Percentiles rank a stretch among this genome's conserved stretches.
Evolutionary conservation across 23 tunicate genomes (phyloP).

Genomic region (Clavelina lepadiformis): DNA sequence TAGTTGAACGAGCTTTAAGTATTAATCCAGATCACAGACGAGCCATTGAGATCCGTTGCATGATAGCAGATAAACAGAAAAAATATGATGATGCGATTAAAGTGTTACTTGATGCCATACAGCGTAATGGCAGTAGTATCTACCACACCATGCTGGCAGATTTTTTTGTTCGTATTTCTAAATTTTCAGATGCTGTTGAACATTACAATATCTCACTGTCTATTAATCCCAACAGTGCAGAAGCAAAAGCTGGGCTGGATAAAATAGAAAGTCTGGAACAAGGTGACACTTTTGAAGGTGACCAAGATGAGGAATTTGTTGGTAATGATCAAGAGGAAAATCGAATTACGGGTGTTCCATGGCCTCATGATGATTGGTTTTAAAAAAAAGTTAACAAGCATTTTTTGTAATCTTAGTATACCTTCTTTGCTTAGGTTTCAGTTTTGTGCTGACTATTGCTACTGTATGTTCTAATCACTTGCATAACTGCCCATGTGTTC

Average conservation of each 20-base stretch:
- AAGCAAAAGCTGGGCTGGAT: slow-evolving; percentile 60
- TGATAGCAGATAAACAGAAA: slow-evolving; percentile 27
- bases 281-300: slow-evolving; percentile 17
- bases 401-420: no score
- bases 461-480: no score
- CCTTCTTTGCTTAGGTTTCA: no score
- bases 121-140: slow-evolving; percentile 46
- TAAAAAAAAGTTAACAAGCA: no score
- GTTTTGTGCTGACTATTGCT: no score
- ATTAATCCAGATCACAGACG: slow-evolving; percentile 52
- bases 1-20: slow-evolving; percentile 58
- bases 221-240: slow-evolving; percentile 45
- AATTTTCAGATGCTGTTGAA: slow-evolving; percentile 63
- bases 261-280: slow-evolving; percentile 38
- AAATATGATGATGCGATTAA: slow-evolving; percentile 57
- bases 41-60: slow-evolving; percentile 46
- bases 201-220: slow-evolving; percentile 78
- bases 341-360: not conserved
- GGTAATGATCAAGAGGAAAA: slow-evolving; percentile 5
- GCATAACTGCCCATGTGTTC: no score
- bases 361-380: slow-evolving; percentile 58
- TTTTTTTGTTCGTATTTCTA: slow-evolving; percentile 37
- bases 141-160: slow-evolving; percentile 61
- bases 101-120: slow-evolving; percentile 25
- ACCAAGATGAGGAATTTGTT: not conserved